Conservation (phyloP, 1,140 invertebrate genomes). For the Bombus sibiricus region DNA sequence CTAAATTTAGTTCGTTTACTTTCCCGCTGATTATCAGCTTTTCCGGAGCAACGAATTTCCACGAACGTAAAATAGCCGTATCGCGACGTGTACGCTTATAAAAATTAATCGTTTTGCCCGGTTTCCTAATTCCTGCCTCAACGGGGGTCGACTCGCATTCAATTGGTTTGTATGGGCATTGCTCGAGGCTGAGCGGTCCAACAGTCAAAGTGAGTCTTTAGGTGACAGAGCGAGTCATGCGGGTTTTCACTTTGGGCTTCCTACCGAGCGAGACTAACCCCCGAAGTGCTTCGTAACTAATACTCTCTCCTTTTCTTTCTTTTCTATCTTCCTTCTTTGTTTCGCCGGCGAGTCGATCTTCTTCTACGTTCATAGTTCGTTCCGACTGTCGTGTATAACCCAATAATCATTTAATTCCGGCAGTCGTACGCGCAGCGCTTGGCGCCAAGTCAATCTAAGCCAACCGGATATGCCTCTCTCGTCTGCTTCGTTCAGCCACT, state of each 20-base stretch:
- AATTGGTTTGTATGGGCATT: constrained; percentile 74
- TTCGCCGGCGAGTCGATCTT: constrained; percentile 4
- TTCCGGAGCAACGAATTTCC: constrained; percentile 46
- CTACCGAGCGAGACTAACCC: constrained; percentile 36
- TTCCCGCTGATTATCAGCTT: constrained; percentile 40
- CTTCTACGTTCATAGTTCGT: constrained; percentile 44
- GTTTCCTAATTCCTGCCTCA: constrained; percentile 71
- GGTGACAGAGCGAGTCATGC: constrained; percentile 69
- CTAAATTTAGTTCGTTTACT: constrained; percentile 19
- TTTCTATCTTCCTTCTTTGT: not conserved
- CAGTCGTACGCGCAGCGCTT: constrained; percentile 78
- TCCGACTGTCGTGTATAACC: constrained; percentile 73
- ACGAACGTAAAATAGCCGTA: constrained; percentile 20
- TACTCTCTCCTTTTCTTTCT: constrained; percentile 2
- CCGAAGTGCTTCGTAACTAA: not conserved
- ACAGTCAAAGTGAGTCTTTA: constrained; percentile 59
- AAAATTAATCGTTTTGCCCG: constrained; percentile 74
- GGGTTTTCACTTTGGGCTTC: constrained; percentile 61
- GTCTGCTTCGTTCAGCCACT: constrained; percentile 71
- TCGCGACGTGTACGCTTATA: constrained; percentile 62
- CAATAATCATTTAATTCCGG: constrained; percentile 82
- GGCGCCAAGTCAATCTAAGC: constrained; percentile 83
- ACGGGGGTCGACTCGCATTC: constrained; percentile 55
- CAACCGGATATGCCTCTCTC: constrained; percentile 82
- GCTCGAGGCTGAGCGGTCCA: constrained; percentile 22